Conservation (phyloP, 2,888 invertebrate species). For the Polylopha cassiicola region DNA sequence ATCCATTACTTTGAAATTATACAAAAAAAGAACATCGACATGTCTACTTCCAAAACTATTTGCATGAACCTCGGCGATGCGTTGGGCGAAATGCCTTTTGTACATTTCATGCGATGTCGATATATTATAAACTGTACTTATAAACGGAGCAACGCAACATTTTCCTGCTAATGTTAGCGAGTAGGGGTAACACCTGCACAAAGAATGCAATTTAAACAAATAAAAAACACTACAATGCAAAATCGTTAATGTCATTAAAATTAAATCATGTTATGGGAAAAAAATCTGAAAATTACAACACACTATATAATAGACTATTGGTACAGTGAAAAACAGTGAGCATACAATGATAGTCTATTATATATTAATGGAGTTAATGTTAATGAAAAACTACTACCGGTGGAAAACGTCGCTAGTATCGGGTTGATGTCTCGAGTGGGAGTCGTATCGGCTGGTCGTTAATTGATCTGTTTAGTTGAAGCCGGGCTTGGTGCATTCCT, state of each 20-base stretch:
- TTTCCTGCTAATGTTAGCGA: constrained; percentile 76
- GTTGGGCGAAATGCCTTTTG: constrained; percentile 56
- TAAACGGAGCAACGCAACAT: constrained; percentile 73
- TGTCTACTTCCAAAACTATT: constrained; percentile 34
- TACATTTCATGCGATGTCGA: constrained; percentile 62
- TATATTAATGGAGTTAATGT: constrained; percentile 36
- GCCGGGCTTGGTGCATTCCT: constrained; percentile 46
- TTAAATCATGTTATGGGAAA: constrained; percentile 64
- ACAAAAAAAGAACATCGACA: constrained; percentile 30
- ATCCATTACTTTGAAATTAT: constrained; percentile 29
- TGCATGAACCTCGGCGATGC: constrained; percentile 53
- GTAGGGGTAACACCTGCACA: constrained; percentile 76
- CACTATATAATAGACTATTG: constrained; percentile 47
- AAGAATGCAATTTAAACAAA: constrained; percentile 72
- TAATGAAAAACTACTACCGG: constrained; percentile 44
- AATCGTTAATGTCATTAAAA: constrained; percentile 48
- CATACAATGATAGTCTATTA: constrained; percentile 42
- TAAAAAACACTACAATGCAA: constrained; percentile 72
- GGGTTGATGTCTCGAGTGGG: constrained; percentile 29
- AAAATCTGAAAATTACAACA: constrained; percentile 51
- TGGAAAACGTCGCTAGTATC: constrained; percentile 68
- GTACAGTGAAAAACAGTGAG: constrained; percentile 12
- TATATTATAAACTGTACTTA: constrained; percentile 45
- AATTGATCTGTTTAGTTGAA: constrained; percentile 69
- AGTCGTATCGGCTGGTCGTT: constrained; percentile 32